Evolutionary conservation across 2,797 vertebrate genomes (phyloP).

Genomic region (Hippoglossus hippoglossus): DNA sequence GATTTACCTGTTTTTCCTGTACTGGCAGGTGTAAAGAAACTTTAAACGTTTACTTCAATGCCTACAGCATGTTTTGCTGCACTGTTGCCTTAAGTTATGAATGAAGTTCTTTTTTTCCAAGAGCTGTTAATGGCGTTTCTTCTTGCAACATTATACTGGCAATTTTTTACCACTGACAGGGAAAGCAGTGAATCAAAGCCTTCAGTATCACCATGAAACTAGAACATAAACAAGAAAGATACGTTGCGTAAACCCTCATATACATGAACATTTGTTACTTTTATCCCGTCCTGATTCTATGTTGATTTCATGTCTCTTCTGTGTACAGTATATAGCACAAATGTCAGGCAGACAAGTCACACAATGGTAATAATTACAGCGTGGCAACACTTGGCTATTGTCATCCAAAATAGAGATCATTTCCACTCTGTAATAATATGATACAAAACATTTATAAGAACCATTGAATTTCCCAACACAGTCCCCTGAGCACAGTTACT

Average conservation of each 20-base stretch:
- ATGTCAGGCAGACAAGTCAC: conserved; percentile 48
- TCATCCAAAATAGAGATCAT: conserved; percentile 71
- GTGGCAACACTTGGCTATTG: conserved; percentile 63
- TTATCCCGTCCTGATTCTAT: conserved; percentile 39
- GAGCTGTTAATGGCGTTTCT: conserved; percentile 34
- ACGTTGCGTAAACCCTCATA: conserved; percentile 37
- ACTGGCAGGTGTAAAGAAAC: too few species aligned
- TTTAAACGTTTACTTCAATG: too few species aligned
- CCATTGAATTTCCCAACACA: conserved; percentile 58
- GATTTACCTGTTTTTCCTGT: too few species aligned
- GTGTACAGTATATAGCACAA: conserved; percentile 25
- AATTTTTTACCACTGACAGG: conserved; percentile 39
- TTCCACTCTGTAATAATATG: conserved; percentile 66
- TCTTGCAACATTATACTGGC: conserved; percentile 21
- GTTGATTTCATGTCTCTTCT: conserved; percentile 45
- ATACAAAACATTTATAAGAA: conserved; percentile 63
- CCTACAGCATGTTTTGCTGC: not conserved
- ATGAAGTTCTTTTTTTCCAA: conserved; percentile 1
- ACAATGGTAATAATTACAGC: conserved; percentile 73
- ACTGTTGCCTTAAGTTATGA: conserved; percentile 8
- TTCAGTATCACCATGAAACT: conserved; percentile 20
- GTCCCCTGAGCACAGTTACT: conserved; percentile 64
- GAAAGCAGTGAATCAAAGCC: conserved; percentile 49
- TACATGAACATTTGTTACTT: conserved; percentile 47
- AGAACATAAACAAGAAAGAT: conserved; percentile 21